phyloP scores from a whole-genome alignment of 2,797 vertebrate genomes.

The Nyctibius grandis region DNA sequence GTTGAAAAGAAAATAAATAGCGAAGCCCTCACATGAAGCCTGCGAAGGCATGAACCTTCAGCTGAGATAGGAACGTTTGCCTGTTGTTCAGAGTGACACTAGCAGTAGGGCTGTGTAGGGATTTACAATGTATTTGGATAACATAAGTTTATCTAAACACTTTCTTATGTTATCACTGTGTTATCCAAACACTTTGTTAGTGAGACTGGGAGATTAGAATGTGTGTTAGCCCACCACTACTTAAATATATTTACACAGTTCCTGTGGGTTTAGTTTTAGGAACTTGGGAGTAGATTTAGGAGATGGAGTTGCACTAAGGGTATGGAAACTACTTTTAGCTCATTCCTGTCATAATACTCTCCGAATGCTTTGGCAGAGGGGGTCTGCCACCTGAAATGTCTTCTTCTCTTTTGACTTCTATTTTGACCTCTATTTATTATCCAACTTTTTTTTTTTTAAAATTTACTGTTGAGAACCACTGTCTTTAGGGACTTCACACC shows the following conservation, averaged over 20 bases:
- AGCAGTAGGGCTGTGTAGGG: not conserved
- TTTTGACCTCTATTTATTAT: not conserved
- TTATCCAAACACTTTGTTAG: constrained; percentile 35
- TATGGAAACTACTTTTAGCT: not conserved
- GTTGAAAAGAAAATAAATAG: constrained; percentile 21
- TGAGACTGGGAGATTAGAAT: not conserved
- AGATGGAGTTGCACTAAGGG: not conserved
- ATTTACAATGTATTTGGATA: constrained; percentile 16
- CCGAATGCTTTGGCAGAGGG: not conserved
- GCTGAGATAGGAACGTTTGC: not conserved
- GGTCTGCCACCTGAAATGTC: not conserved
- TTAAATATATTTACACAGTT: not conserved
- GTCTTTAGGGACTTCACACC: not conserved
- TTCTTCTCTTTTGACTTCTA: not conserved
- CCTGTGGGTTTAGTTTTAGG: not conserved
- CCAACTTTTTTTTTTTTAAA: not conserved
- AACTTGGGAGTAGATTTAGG: not conserved
- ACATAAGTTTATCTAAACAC: constrained; percentile 30
- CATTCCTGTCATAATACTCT: not conserved
- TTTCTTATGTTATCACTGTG: constrained; percentile 11
- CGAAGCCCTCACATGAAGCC: not conserved
- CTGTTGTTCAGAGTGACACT: not conserved
- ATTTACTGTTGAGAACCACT: not conserved
- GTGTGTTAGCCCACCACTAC: not conserved
- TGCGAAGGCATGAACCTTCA: not conserved